Percentiles rank a stretch among this genome's conserved stretches.
Conservation (phyloP, 1,140 invertebrate species). For the Drosophila ananassae region DNA sequence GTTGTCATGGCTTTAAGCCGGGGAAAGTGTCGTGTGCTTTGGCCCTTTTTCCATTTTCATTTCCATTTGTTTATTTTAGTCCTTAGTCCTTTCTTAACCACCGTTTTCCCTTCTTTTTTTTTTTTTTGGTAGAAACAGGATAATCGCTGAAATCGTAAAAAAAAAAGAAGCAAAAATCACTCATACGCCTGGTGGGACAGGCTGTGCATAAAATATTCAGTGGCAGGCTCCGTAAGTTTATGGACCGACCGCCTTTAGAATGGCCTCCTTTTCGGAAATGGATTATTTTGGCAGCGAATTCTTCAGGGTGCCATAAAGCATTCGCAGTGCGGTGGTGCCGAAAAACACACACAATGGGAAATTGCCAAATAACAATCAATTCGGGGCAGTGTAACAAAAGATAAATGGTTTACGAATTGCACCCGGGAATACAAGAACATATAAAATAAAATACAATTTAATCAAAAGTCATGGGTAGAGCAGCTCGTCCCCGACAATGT, state of each 20-base stretch:
- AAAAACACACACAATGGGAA: conserved; percentile 7
- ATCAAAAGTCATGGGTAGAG: conserved; percentile 22
- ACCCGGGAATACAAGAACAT: conserved; percentile 19
- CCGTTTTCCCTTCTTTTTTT: no score
- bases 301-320: conserved; percentile 75
- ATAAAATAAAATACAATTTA: conserved; percentile 39
- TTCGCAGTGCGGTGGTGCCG: conserved; percentile 14
- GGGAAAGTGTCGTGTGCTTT: conserved; percentile 16
- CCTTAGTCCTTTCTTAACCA: background rate
- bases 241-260: background rate
- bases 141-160: conserved; percentile 52
- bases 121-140: conserved; percentile 9
- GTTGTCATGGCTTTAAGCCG: background rate
- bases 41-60: conserved; percentile 11
- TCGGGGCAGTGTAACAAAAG: conserved; percentile 55
- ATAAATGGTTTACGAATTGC: conserved; percentile 48
- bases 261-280: conserved; percentile 15
- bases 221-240: conserved; percentile 17
- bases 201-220: conserved; percentile 68
- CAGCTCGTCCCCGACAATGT: background rate
- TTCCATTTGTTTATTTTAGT: conserved; percentile 66
- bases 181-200: conserved; percentile 61
- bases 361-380: conserved; percentile 72
- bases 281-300: conserved; percentile 65
- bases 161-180: conserved; percentile 49